Evolutionary conservation across 2,797 vertebrate genomes (phyloP), one percentile per base, ranked within the genome.

Genomic region (Poecilia gillii): DNA sequence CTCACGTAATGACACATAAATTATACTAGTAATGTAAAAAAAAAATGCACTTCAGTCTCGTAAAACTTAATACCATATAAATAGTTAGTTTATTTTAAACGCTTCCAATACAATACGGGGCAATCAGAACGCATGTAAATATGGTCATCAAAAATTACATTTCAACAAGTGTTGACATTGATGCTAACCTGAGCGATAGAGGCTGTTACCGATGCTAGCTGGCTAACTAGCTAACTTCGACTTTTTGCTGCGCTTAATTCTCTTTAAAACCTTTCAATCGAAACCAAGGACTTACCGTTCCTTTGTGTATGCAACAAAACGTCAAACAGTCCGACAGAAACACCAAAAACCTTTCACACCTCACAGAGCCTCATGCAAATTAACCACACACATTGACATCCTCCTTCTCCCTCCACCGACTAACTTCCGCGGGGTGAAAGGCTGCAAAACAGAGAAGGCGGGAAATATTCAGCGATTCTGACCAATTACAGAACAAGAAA

Each of bases 371-470:
- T 83, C 25, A 80, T 68, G n/a, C 23, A 89, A 86, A 92, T 79
- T 72, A 70, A 73, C 55, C 53, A 43, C 55, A 73, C 45, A 64
- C 36, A 49, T 73, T 49, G 53, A 80, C 88, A 91, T 86, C 84
- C 18, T 47, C 79, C n/a, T 84, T n/a, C 47, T 33, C 31, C 7
- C 16, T 53, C 14, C 0, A 12, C 25, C 74, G 75, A 79, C 51
- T 76, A 89, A 93, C 95, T 95, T 96, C 95, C 94, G 93, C 91
- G 90, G 87, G 85, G 75, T 77, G 45, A 12, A 7, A 41, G 33
- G 39, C 12, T 25, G 33, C 33, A n/a, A 28, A 4, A n/a, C 0
- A 62, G 28, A 31, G 28, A 0, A 3, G 85, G 86, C 36, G 83
- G 81, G 51, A 59, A 64, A 25, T 31, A 75, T 74, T 81, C 75